Evolutionary conservation across 2,888 invertebrate genomes (phyloP), one percentile per base, ranked within the genome.

Genomic region (Nomada flava): DNA sequence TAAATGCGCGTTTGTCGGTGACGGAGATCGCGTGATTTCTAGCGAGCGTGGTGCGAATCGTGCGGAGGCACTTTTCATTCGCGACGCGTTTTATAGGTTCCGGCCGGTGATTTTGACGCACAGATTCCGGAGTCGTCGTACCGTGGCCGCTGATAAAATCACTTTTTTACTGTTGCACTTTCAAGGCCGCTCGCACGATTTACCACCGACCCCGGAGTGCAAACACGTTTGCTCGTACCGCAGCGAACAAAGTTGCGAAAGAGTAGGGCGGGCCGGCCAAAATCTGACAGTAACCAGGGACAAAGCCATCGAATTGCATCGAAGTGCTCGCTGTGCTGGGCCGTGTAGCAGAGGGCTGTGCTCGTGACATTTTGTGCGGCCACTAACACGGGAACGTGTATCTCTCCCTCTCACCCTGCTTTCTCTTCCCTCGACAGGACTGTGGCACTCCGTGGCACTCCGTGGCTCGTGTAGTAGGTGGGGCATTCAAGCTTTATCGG

Each of bases 401-500:
- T 11, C 42, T 36, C 20, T 52, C 23, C 13, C 36, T 59, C n/a
- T 15, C 42, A 10, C 18, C 2, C 44, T 4, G 20, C 42, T 62
- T 52, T 67, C 23, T 4, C 47, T 23, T 64, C 26, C 50, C 52
- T 55, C 53, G 68, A 23, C 36, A 10, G 15, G 15, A 11, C 55
- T n/a, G 53, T 20, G 76, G 83, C 52, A 68, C 53, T 65, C 62
- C 15, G 53, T 20, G 76, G 83, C 52, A 68, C 53, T 65, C 62
- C 15, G 83, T 29, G 72, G 65, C 62, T 20, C 62, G 78, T 60
- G 78, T 74, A 55, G 79, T 63, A 71, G 76, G 72, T 74, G 76
- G 72, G 71, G 70, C 68, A 77, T 82, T 82, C 71, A 73, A 70
- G 88, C 88, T 91, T 91, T 90, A 90, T 91, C 89, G 91, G 86